Evolutionary conservation across 37 sponge, comb jelly and placozoan genomes (phyloP).

Genomic region (Crambe crambe): DNA sequence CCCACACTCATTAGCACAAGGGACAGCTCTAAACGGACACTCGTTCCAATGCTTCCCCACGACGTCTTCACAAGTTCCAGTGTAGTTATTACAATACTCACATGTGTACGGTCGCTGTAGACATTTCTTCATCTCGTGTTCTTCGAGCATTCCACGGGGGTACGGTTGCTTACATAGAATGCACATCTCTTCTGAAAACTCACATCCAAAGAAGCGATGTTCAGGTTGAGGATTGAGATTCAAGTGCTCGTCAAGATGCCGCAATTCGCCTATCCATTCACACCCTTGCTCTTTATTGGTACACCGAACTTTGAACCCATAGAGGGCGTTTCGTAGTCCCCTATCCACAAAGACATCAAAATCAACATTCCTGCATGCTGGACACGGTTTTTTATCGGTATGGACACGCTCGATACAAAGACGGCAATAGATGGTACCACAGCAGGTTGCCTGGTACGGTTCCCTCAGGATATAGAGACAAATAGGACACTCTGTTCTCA

Average conservation of each 20-base stretch:
- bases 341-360: conserved; percentile 10
- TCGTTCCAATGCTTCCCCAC: conserved; percentile 19
- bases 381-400: conserved; percentile 1
- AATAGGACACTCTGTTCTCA: conserved; percentile 31
- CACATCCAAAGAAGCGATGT: background rate
- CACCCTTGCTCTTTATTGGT: background rate
- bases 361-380: background rate
- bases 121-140: conserved; percentile 10
- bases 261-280: conserved; percentile 19
- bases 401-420: background rate
- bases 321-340: background rate
- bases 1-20: conserved; percentile 26
- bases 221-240: background rate
- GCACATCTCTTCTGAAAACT: background rate
- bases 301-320: background rate
- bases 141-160: background rate
- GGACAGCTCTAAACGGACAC: conserved; percentile 16
- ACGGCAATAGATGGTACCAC: background rate
- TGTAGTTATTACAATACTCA: conserved; percentile 29
- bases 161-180: background rate
- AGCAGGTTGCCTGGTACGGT: conserved; percentile 7
- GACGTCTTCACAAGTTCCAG: conserved; percentile 18
- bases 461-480: background rate
- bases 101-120: conserved; percentile 24
- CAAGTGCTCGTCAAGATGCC: conserved; percentile 15